A percentile compares a stretch with the other conserved stretches of the same genome.
Conservation (phyloP, 2,888 invertebrate species). For the Isotomurus palustris region DNA sequence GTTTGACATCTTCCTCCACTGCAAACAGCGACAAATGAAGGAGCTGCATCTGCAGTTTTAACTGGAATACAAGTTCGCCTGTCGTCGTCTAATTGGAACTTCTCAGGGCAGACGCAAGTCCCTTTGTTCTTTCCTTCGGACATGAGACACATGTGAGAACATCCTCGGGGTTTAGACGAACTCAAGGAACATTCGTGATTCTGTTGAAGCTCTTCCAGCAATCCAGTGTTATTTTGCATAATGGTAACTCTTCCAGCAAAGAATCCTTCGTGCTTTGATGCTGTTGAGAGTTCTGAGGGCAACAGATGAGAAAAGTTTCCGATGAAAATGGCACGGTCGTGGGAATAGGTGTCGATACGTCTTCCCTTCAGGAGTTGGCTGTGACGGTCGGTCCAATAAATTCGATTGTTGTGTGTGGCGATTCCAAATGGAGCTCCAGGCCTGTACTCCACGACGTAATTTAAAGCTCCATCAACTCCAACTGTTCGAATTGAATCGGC, state of each 20-base stretch:
- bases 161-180: slow-evolving; percentile 32
- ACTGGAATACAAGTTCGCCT: slow-evolving; percentile 44
- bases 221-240: slow-evolving; percentile 25
- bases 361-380: slow-evolving; percentile 20
- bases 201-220: slow-evolving; percentile 17
- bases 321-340: slow-evolving; percentile 25
- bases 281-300: neutral
- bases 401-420: slow-evolving; percentile 28
- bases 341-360: slow-evolving; percentile 4
- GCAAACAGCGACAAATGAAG: neutral
- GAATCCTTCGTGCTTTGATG: slow-evolving; percentile 19
- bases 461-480: slow-evolving; percentile 21
- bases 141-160: slow-evolving; percentile 51
- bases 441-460: slow-evolving; percentile 13
- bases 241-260: slow-evolving; percentile 37
- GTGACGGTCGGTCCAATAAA: slow-evolving; percentile 42
- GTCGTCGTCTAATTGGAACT: slow-evolving; percentile 47
- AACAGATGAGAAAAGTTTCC: slow-evolving; percentile 12
- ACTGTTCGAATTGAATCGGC: slow-evolving; percentile 35
- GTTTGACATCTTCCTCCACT: neutral
- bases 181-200: slow-evolving; percentile 36
- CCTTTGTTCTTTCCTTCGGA: slow-evolving; percentile 33
- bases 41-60: neutral
- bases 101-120: slow-evolving; percentile 50
- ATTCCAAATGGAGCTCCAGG: slow-evolving; percentile 34